Evolutionary conservation across 2,888 invertebrate species (phyloP), one percentile per base, ranked within the genome.

Genomic region (Epinotia bilunana): DNA sequence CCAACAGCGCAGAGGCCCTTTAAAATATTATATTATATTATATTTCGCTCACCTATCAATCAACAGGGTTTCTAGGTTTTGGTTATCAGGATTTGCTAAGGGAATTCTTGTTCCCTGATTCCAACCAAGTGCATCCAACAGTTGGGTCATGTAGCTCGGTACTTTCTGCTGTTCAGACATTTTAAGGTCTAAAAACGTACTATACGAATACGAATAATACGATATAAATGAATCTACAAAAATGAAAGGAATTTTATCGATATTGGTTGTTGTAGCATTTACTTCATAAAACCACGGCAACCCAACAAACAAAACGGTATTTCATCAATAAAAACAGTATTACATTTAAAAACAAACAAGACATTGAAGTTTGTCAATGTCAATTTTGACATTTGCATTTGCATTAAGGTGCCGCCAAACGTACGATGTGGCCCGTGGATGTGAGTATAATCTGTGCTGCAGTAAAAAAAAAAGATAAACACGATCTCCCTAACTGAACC

Each of bases 81-180:
- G 90, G 74, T 98, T 98, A 83, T 96, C 96, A 61, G 95, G 95
- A 90, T 97, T 97, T 0, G 98, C 97, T 77, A 98, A 95, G 3
- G 98, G 98, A 80, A 97, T 95, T 83, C 96, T 96, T 76, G 97
- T 97, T 7, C 97, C 97, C 83, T 96, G 95, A 73, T 95, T 95
- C 96, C 97, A 97, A 3, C 97, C 97, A 76, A 97, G 91, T 80
- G 96, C 95, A 79, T 95, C 95, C 76, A 97, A 88, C 74, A 97
- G 92, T 80, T 96, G 95, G 60, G 95, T 94, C 84, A 97, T 94
- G 80, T 95, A 94, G 58, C 86, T 84, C 3, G 91, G 91, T 80
- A 91, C 84, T 74, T 86, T 84, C 28, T 77, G 80, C 68, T 80
- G 77, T 74, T 85, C 88, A 73, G 81, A 80, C 93, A 92, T 92